Evolutionary conservation across 2,113 vertebrate species (phyloP), one percentile per base, ranked within the genome.

Genomic region (Eclectus roratus): DNA sequence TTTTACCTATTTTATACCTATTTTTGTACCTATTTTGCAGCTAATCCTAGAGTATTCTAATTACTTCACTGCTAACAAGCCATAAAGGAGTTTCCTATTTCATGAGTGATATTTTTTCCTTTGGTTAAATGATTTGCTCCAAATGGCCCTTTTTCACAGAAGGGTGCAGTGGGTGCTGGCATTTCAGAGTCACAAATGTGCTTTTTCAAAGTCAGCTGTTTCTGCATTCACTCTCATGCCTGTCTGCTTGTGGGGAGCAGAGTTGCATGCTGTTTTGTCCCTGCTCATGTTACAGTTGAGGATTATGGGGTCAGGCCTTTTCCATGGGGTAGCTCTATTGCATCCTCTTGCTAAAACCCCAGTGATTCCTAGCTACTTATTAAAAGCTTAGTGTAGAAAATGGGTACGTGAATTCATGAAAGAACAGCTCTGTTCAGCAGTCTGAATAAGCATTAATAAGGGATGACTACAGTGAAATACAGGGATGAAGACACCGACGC

Each of bases 221-320:
- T 56, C 41, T 74, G 46, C 9, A 0, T 60, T 89, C 17, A 39
- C 2, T 2, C 7, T 43, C 19, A 72, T 1, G 1, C 17, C 21
- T 33, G 3, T 35, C 28, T 70, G 12, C 35, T 66, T 63, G 28
- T 55, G 50, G 35, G 8, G 15, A 37, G 23, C 15, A 37, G 60
- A 63, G 50, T 28, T 21, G 17, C 23, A 35, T 0, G 0, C 2
- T 11, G 17, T 24, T 71, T 71, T 50, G 13, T 61, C 17, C 25
- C 58, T 37, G 8, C 43, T 63, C 24, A 43, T 0, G 0, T 65
- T 33, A 27, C 0, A 0, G 6, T 27, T 83, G 17, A 44, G 4
- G 7, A 70, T 52, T 39, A 46, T 37, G 29, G 29, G 1, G 3
- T 73, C 23, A 69, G 27, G 52, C 8, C 13, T 89, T 70, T 95